Evolutionary conservation across 2,888 invertebrate species (phyloP).

Genomic region (Coleophora deauratella): DNA sequence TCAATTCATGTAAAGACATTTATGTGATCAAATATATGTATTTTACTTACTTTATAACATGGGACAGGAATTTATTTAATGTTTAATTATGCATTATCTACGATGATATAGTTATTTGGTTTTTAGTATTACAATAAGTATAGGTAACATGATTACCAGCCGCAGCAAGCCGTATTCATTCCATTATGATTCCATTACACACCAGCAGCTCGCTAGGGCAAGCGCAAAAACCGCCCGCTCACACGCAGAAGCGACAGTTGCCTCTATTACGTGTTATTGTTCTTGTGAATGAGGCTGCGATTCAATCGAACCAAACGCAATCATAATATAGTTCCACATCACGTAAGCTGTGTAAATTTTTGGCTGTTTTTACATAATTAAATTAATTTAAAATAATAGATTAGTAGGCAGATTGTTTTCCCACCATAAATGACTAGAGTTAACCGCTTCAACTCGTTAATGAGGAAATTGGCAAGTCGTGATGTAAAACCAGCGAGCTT

Average conservation of each 20-base stretch:
- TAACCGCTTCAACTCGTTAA: constrained; percentile 10
- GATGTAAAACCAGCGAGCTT: constrained; percentile 20
- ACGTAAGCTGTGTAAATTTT: constrained; percentile 25
- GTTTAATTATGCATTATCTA: too few relatives aligned
- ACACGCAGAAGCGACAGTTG: constrained; percentile 43
- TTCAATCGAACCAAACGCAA: constrained; percentile 33
- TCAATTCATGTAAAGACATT: too few relatives aligned
- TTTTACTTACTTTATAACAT: too few relatives aligned
- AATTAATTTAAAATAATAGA: too few relatives aligned
- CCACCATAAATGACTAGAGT: neutral
- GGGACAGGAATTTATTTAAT: too few relatives aligned
- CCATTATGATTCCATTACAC: too few relatives aligned
- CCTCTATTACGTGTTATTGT: constrained; percentile 57
- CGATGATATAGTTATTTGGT: too few relatives aligned
- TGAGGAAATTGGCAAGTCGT: constrained; percentile 29
- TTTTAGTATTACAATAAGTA: too few relatives aligned
- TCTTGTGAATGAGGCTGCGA: constrained; percentile 36
- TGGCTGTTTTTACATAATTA: constrained; percentile 4
- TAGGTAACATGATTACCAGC: too few relatives aligned
- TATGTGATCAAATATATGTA: too few relatives aligned
- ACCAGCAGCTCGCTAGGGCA: too few relatives aligned
- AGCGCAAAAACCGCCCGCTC: constrained; percentile 50
- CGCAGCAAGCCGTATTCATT: too few relatives aligned
- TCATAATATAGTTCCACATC: constrained; percentile 14
- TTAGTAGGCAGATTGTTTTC: neutral